These are phyloP conservation scores for Condylostylus longicornis DNA, from an alignment of 1,140 invertebrate species.

Conservation along the genomic window DNA sequence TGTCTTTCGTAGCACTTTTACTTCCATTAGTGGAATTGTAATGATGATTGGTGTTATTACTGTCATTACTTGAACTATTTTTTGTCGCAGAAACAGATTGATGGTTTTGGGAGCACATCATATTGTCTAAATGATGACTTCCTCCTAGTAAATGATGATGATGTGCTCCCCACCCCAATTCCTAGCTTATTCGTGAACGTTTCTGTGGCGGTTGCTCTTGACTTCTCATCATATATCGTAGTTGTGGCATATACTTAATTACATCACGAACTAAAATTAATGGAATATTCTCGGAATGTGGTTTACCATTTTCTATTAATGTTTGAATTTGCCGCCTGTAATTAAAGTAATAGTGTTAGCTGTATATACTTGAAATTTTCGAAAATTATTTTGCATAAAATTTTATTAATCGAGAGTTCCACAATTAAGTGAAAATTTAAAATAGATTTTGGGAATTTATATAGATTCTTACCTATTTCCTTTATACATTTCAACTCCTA, in stretches of 20 bases:
- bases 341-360: neutral
- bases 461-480: slow-evolving; percentile 55
- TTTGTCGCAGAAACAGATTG: slow-evolving; percentile 5
- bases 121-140: slow-evolving; percentile 21
- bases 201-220: slow-evolving; percentile 28
- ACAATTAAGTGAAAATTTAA: no score
- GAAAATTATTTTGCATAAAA: no score
- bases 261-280: slow-evolving; percentile 66
- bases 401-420: no score
- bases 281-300: slow-evolving; percentile 45
- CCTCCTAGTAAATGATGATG: slow-evolving; percentile 13
- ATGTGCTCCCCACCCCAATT: slow-evolving; percentile 33
- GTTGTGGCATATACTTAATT: slow-evolving; percentile 69
- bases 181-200: slow-evolving; percentile 31
- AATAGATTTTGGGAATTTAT: no score
- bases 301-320: slow-evolving; percentile 55
- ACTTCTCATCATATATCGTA: slow-evolving; percentile 57
- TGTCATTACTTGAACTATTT: slow-evolving; percentile 8
- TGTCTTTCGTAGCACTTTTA: slow-evolving; percentile 6
- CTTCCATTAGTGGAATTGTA: slow-evolving; percentile 5
- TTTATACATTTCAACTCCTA: slow-evolving; percentile 60
- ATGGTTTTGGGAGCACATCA: slow-evolving; percentile 31
- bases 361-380: no score
- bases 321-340: slow-evolving; percentile 56
- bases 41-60: slow-evolving; percentile 8